A percentile compares a stretch with the other conserved stretches of the same genome.
Conservation (phyloP, 2,113 vertebrate species). For the Smithornis capensis region DNA sequence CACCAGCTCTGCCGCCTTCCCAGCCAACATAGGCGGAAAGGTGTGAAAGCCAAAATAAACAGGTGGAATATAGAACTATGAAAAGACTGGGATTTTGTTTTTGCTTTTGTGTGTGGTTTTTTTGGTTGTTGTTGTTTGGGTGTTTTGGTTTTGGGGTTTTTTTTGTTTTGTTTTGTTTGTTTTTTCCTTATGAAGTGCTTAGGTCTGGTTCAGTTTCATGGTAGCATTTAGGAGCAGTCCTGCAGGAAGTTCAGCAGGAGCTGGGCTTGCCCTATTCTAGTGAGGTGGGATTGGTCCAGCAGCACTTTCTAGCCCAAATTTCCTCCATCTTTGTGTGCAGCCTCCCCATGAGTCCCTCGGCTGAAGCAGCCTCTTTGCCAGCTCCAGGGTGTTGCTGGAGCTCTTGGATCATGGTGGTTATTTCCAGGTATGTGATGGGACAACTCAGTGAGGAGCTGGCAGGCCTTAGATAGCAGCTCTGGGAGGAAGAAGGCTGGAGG, state of each 20-base stretch:
- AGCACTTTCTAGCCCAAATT: not conserved
- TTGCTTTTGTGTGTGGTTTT: too few species aligned
- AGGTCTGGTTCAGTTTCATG: not conserved
- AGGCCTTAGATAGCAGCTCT: not conserved
- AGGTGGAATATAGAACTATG: not conserved
- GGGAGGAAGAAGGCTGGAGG: not conserved
- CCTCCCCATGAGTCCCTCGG: fast-evolving
- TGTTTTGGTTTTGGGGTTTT: too few species aligned
- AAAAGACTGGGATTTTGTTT: not conserved
- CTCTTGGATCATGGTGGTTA: not conserved
- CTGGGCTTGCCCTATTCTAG: not conserved
- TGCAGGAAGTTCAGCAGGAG: not conserved
- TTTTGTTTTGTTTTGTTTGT: not conserved
- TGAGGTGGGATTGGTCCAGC: not conserved
- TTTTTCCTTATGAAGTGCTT: not conserved
- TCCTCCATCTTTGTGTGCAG: fast-evolving
- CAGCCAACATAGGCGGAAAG: slow-evolving; percentile 21
- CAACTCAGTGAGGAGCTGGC: fast-evolving
- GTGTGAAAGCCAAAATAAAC: slow-evolving; percentile 54
- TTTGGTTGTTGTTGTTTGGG: too few species aligned
- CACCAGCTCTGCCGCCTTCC: slow-evolving; percentile 34
- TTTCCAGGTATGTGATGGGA: not conserved
- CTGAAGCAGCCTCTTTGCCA: not conserved
- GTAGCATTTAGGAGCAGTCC: not conserved
- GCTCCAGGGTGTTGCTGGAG: not conserved